Evolutionary conservation across 2,888 invertebrate genomes (phyloP).

Genomic region (Hermodice carunculata): DNA sequence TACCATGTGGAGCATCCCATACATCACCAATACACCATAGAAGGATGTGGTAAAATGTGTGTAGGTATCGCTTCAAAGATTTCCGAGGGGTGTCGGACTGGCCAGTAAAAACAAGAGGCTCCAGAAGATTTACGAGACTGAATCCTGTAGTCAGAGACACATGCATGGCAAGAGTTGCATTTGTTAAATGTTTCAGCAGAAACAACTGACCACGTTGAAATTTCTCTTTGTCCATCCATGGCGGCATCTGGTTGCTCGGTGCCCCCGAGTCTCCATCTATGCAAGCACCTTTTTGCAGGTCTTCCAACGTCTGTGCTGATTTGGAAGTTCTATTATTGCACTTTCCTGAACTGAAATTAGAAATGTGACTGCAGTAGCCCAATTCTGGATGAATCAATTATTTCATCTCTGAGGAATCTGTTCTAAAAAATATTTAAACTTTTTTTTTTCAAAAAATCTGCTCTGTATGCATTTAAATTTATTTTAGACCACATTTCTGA

Average conservation of each 20-base stretch:
- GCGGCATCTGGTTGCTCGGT: constrained; percentile 50
- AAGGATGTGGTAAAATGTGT: constrained; percentile 82
- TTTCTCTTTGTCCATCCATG: constrained; percentile 70
- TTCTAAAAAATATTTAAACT: too few species aligned
- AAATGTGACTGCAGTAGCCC: too few species aligned
- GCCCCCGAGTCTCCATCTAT: constrained; percentile 18
- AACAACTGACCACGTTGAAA: constrained; percentile 78
- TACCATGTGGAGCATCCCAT: constrained; percentile 72
- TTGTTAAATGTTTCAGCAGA: constrained; percentile 79
- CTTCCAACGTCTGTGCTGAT: too few species aligned
- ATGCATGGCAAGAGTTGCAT: constrained; percentile 80
- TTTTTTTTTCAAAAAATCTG: too few species aligned
- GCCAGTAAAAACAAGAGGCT: constrained; percentile 79
- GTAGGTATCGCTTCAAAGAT: constrained; percentile 83
- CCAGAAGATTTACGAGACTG: constrained; percentile 80
- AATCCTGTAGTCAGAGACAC: constrained; percentile 82
- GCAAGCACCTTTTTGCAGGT: constrained; percentile 7
- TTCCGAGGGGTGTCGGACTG: constrained; percentile 77
- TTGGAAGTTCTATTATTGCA: too few species aligned
- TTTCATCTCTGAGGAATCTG: too few species aligned
- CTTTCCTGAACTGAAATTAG: too few species aligned
- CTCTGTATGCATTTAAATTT: too few species aligned
- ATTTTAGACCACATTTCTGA: too few species aligned
- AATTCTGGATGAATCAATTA: too few species aligned
- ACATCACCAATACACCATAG: constrained; percentile 84